These are phyloP conservation scores for Apotomis turbidana DNA, from an alignment of 2,888 invertebrate genomes.

Conservation along the genomic window DNA sequence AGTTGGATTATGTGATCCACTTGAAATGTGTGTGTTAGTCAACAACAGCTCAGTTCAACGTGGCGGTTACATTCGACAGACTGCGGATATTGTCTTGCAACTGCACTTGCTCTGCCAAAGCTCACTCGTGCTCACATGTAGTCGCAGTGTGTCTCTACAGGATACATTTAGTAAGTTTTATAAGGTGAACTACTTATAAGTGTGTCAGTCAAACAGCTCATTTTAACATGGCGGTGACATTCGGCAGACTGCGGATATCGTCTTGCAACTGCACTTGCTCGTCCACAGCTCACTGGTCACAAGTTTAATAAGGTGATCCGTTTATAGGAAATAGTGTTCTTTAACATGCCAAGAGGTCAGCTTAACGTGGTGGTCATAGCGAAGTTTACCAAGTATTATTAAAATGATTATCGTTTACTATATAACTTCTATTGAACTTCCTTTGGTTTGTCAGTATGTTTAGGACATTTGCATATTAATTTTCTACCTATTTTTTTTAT, in stretches of 20 bases:
- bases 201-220: background rate
- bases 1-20: conserved; percentile 55
- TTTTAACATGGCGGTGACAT: conserved; percentile 62
- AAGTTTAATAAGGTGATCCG: too few species aligned
- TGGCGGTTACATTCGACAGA: conserved; percentile 88
- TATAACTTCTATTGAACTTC: too few species aligned
- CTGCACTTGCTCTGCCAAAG: conserved; percentile 96
- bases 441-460: too few species aligned
- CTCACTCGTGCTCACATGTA: conserved; percentile 99
- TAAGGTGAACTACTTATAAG: too few species aligned
- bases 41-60: background rate
- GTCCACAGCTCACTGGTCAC: conserved; percentile 95
- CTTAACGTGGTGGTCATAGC: too few species aligned
- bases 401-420: too few species aligned
- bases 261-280: conserved; percentile 98
- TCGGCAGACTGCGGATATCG: conserved; percentile 97
- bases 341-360: too few species aligned
- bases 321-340: too few species aligned
- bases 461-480: too few species aligned
- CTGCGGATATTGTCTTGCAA: conserved; percentile 98
- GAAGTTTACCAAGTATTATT: too few species aligned
- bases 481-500: too few species aligned
- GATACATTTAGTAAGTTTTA: conserved; percentile 93
- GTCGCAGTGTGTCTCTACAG: conserved; percentile 98
- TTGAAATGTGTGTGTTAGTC: background rate